These are phyloP conservation scores for Harlomillsia oculata DNA, from an alignment of 1,140 invertebrate species.

Conservation along the genomic window DNA sequence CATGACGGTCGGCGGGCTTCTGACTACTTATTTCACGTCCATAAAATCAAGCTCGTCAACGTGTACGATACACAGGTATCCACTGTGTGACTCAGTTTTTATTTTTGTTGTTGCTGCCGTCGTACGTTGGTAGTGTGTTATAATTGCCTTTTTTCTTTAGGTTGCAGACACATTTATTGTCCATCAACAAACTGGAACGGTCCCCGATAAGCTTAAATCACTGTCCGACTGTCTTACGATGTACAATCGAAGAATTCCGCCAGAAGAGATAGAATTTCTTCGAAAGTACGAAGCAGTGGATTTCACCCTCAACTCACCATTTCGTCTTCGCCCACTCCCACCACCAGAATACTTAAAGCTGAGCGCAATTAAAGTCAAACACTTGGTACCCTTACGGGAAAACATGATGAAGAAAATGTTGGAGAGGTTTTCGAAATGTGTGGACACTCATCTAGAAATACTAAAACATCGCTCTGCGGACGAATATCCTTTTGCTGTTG, in stretches of 20 bases:
- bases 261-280: constrained; percentile 24
- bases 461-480: background rate
- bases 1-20: constrained; percentile 21
- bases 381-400: constrained; percentile 19
- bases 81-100: background rate
- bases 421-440: background rate
- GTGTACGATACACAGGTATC: constrained; percentile 25
- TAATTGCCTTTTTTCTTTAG: too few relatives aligned
- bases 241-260: constrained; percentile 14
- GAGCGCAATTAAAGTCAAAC: constrained; percentile 25
- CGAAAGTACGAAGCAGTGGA: constrained; percentile 12
- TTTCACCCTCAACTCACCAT: background rate
- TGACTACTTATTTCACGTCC: constrained; percentile 18
- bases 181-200: background rate
- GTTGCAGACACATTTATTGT: constrained; percentile 18
- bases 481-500: background rate
- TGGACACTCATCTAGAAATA: constrained; percentile 11
- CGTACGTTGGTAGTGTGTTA: too few relatives aligned
- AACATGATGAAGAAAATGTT: constrained; percentile 13
- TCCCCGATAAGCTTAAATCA: background rate
- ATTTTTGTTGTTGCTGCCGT: background rate
- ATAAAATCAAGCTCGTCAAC: constrained; percentile 15
- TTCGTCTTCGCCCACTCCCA: constrained; percentile 11
- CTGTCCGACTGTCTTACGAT: constrained; percentile 18
- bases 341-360: constrained; percentile 19